These are phyloP conservation scores for Empis stercorea DNA, from an alignment of 2,888 invertebrate genomes.

Conservation along the genomic window DNA sequence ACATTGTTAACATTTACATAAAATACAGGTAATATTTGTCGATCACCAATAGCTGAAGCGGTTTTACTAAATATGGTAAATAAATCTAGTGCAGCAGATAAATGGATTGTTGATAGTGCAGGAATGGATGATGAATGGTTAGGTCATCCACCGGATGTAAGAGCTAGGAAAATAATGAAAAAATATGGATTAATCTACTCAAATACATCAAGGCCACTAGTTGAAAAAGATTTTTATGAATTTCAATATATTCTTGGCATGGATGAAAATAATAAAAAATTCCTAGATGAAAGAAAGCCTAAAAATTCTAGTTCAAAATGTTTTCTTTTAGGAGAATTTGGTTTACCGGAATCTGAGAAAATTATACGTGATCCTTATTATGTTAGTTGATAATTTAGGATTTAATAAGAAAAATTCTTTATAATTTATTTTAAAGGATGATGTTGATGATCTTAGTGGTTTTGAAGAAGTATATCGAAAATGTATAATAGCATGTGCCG, in stretches of 20 bases:
- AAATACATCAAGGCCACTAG: no score
- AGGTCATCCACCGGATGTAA: slow-evolving; percentile 67
- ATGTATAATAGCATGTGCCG: slow-evolving; percentile 51
- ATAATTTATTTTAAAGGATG: slow-evolving; percentile 42
- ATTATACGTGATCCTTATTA: slow-evolving; percentile 89
- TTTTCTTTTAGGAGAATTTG: slow-evolving; percentile 73
- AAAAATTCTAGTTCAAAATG: slow-evolving; percentile 53
- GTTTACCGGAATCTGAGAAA: slow-evolving; percentile 59
- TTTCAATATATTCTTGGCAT: slow-evolving; percentile 92
- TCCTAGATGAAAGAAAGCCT: slow-evolving; percentile 51
- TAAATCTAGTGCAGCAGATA: slow-evolving; percentile 44
- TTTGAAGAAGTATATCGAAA: slow-evolving; percentile 69
- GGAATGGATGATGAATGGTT: slow-evolving; percentile 83
- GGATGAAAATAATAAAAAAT: slow-evolving; percentile 77
- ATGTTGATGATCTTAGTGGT: slow-evolving; percentile 43
- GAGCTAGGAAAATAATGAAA: slow-evolving; percentile 48
- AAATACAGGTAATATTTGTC: slow-evolving; percentile 75
- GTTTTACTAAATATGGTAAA: slow-evolving; percentile 67
- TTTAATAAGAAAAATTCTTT: not conserved
- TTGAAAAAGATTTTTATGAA: slow-evolving; percentile 40
- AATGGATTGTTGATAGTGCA: slow-evolving; percentile 84
- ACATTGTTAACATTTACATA: no score
- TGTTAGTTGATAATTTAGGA: slow-evolving; percentile 42
- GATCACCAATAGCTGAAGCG: slow-evolving; percentile 91
- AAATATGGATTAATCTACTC: no score